Evolutionary conservation across 2,797 vertebrate species (phyloP).

Genomic region (Salmo trutta): DNA sequence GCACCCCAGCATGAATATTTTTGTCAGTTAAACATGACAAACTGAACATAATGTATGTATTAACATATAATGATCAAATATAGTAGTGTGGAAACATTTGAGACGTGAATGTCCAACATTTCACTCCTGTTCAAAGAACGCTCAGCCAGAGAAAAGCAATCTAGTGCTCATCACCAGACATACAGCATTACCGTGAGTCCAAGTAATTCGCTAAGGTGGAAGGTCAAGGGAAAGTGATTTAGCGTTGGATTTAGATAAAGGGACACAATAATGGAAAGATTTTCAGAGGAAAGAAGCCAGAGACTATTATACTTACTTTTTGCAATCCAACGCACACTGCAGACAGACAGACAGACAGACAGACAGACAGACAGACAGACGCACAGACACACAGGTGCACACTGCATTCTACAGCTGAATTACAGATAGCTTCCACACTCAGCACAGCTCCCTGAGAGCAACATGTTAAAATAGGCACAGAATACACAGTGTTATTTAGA

Average conservation of each 20-base stretch:
- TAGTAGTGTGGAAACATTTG: neutral
- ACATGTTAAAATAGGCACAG: neutral
- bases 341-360: too few relatives aligned
- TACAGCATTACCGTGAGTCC: neutral
- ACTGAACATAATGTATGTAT: too few relatives aligned
- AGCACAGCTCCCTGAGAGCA: neutral
- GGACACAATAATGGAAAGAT: neutral
- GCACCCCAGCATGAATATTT: too few relatives aligned
- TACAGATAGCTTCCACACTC: neutral
- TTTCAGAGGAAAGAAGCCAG: neutral
- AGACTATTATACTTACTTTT: neutral
- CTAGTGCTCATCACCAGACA: neutral
- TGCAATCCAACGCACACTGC: neutral
- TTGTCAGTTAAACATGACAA: too few relatives aligned
- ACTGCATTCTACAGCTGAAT: neutral
- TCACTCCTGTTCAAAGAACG: neutral
- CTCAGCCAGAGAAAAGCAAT: slow-evolving; percentile 2
- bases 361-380: too few relatives aligned
- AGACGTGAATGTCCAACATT: neutral
- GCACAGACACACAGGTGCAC: neutral
- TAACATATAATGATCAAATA: too few relatives aligned
- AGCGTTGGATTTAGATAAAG: too few relatives aligned
- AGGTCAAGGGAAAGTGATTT: neutral
- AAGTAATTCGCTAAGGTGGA: neutral
- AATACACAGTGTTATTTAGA: too few relatives aligned